These are phyloP conservation scores for Sympetrum striolatum DNA, from an alignment of 2,888 invertebrate species.

Conservation along the genomic window DNA sequence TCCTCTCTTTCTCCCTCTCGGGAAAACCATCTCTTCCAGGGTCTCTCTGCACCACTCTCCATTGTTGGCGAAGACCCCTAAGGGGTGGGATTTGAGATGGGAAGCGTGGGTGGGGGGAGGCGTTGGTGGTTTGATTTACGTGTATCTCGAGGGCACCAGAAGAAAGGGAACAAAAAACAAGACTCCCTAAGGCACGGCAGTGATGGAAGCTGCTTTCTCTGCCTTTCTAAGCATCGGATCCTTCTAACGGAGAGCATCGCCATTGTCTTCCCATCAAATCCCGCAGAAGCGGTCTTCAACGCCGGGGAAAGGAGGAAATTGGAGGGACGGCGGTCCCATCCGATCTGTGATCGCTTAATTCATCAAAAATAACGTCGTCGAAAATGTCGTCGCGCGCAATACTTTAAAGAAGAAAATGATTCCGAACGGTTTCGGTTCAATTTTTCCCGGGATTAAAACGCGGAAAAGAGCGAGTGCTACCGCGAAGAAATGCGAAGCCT, in stretches of 20 bases:
- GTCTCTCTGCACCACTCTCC: constrained; percentile 13
- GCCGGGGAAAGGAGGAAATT: too few relatives aligned
- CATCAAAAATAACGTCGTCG: too few relatives aligned
- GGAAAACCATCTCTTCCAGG: not conserved
- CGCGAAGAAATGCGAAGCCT: too few relatives aligned
- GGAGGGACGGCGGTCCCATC: too few relatives aligned
- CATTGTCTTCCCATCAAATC: not conserved
- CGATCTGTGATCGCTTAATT: too few relatives aligned
- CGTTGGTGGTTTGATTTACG: constrained; percentile 39
- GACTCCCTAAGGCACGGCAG: not conserved
- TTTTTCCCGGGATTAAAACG: too few relatives aligned
- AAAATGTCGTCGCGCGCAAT: too few relatives aligned
- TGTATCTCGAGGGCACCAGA: constrained; percentile 15
- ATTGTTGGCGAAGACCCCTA: constrained; percentile 29
- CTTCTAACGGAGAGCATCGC: not conserved
- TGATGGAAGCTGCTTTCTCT: not conserved
- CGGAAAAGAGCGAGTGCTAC: too few relatives aligned
- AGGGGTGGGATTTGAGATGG: not conserved
- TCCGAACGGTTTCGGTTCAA: too few relatives aligned
- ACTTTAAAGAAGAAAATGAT: too few relatives aligned
- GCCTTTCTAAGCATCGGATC: not conserved
- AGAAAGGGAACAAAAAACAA: not conserved
- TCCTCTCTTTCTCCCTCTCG: constrained; percentile 4
- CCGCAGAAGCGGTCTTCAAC: not conserved
- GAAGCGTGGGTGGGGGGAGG: not conserved